Evolutionary conservation across 2,888 invertebrate genomes (phyloP), one percentile per base, ranked within the genome.

Genomic region (Volucella zonaria): DNA sequence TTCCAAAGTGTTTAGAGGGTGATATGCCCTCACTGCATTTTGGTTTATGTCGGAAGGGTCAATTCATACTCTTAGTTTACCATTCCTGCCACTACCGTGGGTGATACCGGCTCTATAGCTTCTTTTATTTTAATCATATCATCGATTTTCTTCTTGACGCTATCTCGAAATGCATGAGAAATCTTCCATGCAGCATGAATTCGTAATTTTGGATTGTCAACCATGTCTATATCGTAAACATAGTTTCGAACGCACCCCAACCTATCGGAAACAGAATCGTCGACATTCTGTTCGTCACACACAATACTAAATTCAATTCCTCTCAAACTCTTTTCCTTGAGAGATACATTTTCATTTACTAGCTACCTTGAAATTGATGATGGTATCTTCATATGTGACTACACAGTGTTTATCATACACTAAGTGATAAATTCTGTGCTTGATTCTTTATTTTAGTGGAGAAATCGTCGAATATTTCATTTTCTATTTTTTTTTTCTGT

Each of bases 191-290:
- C 59, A 18, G 74, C 42, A 54, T 67, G 45, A 12, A 75, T 52
- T 62, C 67, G 14, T 45, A 70, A 75, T 8, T 8, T 8, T 38
- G 75, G 81, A 11, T 52, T 66, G 4, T 70, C 75, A 10, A 75
- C 54, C 18, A 81, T 54, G 23, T 81, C 76, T 56, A 81, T 76
- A 31, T 76, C 76, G 40, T 81, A 81, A 54, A 62, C 58, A 38
- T 47, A 75, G 59, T 79, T 47, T 62, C 79, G 15, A 77, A 87
- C 66, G 80, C 86, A 58, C 56, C 74, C 59, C 45, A 56, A n/a
- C 70, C 61, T 74, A n/a, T 67, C 15, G 51, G 52, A 66, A 51
- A 66, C 42, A 10, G 38, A 15, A 18, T 18, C 56, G 12, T 51
- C 42, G 31, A 51, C 12, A 12, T 66, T 66, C 40, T 66, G 14